phyloP scores from a whole-genome alignment of 2,113 vertebrate species.

The Rhipidura dahli region DNA sequence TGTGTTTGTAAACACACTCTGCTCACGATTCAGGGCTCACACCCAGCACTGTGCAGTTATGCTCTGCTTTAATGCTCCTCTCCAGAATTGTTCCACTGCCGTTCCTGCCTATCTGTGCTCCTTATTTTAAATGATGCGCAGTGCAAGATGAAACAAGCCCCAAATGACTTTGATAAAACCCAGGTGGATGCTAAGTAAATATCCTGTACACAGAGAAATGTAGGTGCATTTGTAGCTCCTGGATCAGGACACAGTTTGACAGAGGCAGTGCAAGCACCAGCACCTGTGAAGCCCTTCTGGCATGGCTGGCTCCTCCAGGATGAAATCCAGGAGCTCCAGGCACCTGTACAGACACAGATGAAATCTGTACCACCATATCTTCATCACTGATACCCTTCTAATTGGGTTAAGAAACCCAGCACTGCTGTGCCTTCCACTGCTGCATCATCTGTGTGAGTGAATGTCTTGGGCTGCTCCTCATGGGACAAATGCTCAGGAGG shows the following conservation, averaged over 20 bases:
- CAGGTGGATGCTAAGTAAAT: background rate
- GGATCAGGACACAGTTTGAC: background rate
- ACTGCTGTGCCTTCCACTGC: background rate
- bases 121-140: background rate
- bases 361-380: background rate
- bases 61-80: background rate
- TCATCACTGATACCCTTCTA: background rate
- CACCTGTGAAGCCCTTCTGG: accelerated
- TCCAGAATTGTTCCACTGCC: background rate
- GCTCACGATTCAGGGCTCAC: background rate
- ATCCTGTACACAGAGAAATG: background rate
- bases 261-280: background rate
- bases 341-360: background rate
- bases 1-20: background rate
- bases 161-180: background rate
- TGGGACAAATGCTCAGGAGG: background rate
- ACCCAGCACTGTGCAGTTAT: background rate
- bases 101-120: background rate
- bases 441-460: background rate
- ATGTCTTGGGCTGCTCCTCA: background rate
- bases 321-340: background rate
- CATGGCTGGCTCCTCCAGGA: background rate
- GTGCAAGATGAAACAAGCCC: background rate
- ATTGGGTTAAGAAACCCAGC: background rate
- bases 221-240: background rate